Percentiles rank a stretch among this genome's conserved stretches.
Conservation (phyloP, 92 coral and sea anemone genomes). For the Desmophyllum pertusum region DNA sequence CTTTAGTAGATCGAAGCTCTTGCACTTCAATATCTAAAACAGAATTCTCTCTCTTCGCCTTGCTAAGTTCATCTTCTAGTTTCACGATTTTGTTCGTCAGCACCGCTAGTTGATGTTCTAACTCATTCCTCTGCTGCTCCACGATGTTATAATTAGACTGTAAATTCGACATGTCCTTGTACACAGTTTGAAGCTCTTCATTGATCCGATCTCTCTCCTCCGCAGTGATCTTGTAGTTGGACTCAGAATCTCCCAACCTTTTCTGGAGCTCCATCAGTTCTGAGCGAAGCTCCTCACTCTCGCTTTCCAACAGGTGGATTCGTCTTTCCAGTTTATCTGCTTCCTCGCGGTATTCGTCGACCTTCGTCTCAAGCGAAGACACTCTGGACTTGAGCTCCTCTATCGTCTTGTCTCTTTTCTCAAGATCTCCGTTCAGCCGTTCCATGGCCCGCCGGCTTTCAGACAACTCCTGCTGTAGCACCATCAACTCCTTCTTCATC, state of each 20-base stretch:
- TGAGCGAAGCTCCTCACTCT: constrained; percentile 81
- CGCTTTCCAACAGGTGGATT: constrained; percentile 80
- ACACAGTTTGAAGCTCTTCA: constrained; percentile 82
- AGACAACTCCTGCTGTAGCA: constrained; percentile 74
- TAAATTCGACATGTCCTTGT: constrained; percentile 88
- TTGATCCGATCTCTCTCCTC: constrained; percentile 86
- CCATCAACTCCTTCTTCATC: constrained; percentile 73
- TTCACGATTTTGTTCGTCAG: constrained; percentile 76
- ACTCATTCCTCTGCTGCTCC: constrained; percentile 82
- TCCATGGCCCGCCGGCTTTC: constrained; percentile 77
- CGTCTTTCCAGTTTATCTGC: constrained; percentile 75
- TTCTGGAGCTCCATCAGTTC: constrained; percentile 82
- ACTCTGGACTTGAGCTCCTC: constrained; percentile 80
- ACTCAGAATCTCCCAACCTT: constrained; percentile 74
- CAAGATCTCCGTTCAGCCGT: constrained; percentile 82
- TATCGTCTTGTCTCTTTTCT: constrained; percentile 82
- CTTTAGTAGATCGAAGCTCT: constrained; percentile 70
- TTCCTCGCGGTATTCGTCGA: constrained; percentile 82
- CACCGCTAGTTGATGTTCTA: constrained; percentile 78
- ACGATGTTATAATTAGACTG: constrained; percentile 84
- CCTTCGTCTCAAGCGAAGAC: constrained; percentile 76
- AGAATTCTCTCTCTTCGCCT: constrained; percentile 71
- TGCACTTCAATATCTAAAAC: constrained; percentile 72
- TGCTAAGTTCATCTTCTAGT: constrained; percentile 85
- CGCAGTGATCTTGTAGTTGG: constrained; percentile 80